Base-by-base conservation (phyloP, 2,888 invertebrate genomes). In the Drosophila merina region DNA sequence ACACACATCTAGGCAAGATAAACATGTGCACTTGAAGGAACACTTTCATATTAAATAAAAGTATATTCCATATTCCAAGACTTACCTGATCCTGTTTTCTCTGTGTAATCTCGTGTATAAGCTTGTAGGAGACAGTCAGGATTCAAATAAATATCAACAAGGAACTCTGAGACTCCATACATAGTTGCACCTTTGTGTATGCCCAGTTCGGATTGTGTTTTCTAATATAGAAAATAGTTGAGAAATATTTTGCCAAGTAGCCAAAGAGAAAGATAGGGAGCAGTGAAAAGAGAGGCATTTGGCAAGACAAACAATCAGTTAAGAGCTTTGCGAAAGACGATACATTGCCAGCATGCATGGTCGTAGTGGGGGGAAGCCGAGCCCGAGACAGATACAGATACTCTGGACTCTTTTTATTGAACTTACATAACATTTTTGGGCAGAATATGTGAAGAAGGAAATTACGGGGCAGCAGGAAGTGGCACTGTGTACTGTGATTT, bases 301-400 rank as follows among this genome's bases (percentile, higher is more conserved):
- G 85, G 87, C 77, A 87, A 88, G 86, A 87, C 87, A 88, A 88
- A 88, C 86, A 87, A 87, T 88, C 86, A 87, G 87, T 87, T 87
- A 87, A 88, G 87, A 85, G 86, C 79, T 79, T 87, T 83, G 72
- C 67, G 77, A 55, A 70, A 69, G 54, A 71, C 69, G 73, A 70
- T 71, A 70, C 72, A 72, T 62, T 68, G 69, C 66, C 25, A 26
- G 36, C 20, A 36, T 9, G 51, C 28, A 30, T 45, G 44, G 28
- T 33, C n/a, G 9, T 12, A 20, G 40, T 14, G 7, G 40, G 40
- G 5, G 33, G 42, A 40, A 25, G 25, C 66, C 38, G 54, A 26
- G 45, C 14, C 66, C 38, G 54, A 26, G 45, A 66, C 55, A 66
- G 66, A 62, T 62, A 44, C 12, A 50, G 42, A 51, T 51, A 62